Percentiles rank a stretch among this genome's conserved stretches.
phyloP scores from a whole-genome alignment of 2,797 vertebrate species.

The Arrhamphus sclerolepis region DNA sequence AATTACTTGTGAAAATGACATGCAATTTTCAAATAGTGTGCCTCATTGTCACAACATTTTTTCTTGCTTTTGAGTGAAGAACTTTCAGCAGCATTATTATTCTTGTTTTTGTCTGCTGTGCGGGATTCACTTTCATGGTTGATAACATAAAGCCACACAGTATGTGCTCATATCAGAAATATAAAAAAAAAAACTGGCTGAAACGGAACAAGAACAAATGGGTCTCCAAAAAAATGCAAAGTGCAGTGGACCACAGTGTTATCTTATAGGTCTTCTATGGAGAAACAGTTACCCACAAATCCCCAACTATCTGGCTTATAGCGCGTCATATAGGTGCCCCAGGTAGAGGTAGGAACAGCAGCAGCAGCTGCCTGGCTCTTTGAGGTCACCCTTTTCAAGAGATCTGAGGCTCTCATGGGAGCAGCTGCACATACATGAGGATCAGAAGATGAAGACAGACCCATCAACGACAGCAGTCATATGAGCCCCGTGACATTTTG shows the following conservation, averaged over 20 bases:
- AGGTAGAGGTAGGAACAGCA: constrained; percentile 2
- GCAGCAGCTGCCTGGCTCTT: constrained; percentile 6
- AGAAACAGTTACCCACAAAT: constrained; percentile 1
- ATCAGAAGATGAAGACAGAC: constrained; percentile 67
- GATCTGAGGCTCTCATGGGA: constrained; percentile 6
- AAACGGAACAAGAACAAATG: too few species aligned
- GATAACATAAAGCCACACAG: too few species aligned
- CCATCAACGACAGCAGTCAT: constrained; percentile 60
- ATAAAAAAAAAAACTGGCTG: too few species aligned
- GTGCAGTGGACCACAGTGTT: too few species aligned
- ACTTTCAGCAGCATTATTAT: not conserved
- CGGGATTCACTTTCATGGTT: too few species aligned
- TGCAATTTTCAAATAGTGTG: not conserved
- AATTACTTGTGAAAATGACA: too few species aligned
- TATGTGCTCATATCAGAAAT: too few species aligned
- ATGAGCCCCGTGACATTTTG: constrained; percentile 54
- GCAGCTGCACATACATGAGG: constrained; percentile 6
- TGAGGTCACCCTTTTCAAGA: constrained; percentile 5
- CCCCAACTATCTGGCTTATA: not conserved
- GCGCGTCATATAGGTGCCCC: not conserved
- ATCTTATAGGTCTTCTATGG: too few species aligned
- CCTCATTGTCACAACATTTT: not conserved
- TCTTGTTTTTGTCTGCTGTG: too few species aligned
- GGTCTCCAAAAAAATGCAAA: too few species aligned
- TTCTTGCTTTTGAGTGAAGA: constrained; percentile 5